Evolutionary conservation across 2,113 vertebrate species (phyloP).

Genomic region (Trachemys scripta): DNA sequence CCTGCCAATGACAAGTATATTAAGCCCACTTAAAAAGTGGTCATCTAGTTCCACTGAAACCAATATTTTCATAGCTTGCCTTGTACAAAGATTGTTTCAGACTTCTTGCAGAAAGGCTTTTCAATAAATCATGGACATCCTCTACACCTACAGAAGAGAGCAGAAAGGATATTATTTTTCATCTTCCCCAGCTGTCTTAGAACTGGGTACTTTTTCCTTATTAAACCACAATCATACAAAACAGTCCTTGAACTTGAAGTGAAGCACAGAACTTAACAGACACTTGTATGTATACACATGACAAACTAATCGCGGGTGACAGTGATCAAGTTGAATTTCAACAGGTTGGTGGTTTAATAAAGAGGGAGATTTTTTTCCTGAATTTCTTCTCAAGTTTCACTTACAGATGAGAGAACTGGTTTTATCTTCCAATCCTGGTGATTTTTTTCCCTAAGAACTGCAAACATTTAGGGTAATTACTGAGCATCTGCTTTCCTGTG

Average conservation of each 20-base stretch:
- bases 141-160: not conserved
- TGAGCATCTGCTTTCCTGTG: conserved; percentile 17
- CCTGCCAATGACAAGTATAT: not conserved
- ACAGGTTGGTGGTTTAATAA: not conserved
- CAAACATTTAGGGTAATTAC: conserved; percentile 21
- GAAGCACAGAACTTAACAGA: not conserved
- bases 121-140: not conserved
- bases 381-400: not conserved
- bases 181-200: not conserved
- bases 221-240: not conserved
- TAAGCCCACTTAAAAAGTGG: not conserved
- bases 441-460: not conserved
- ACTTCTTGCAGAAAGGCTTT: not conserved
- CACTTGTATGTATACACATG: not conserved
- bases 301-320: not conserved
- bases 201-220: not conserved
- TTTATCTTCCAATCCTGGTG: not conserved
- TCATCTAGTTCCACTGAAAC: not conserved
- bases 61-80: not conserved
- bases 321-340: not conserved
- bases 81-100: not conserved
- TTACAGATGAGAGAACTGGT: conserved; percentile 19
- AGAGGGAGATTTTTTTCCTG: not conserved
- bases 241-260: not conserved
- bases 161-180: not conserved